Evolutionary conservation across 2,113 vertebrate species (phyloP), one percentile per base, ranked within the genome.

Genomic region (Buteo buteo): DNA sequence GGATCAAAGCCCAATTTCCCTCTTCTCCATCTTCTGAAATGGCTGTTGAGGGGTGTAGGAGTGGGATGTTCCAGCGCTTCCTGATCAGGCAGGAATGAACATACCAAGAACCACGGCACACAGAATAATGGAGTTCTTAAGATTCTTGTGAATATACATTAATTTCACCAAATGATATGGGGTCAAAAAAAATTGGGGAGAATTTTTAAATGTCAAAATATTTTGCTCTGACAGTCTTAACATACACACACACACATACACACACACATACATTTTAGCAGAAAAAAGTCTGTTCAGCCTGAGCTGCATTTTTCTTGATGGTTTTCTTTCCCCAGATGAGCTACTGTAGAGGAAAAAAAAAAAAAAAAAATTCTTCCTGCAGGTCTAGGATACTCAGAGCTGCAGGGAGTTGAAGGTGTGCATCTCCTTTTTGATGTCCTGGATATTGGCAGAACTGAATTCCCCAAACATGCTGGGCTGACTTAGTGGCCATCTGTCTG

Each of bases 401-500:
- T 52, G 40, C 58, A 57, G 36, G 78, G 87, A 80, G 31, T 4
- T 85, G 74, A 87, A 95, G 73, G 58, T 72, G 70, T 91, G 26
- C 73, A 65, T 90, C 82, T 91, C 72, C 50, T 72, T 90, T 95
- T 79, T 88, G 57, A 82, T 57, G 49, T 21, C 45, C 49, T 87
- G 54, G 58, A 36, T 91, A 62, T 50, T 86, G 86, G 61, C 86
- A 92, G 57, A 71, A 38, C 13, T 61, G 57, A 93, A 93, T 88
- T 92, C 87, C 84, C 92, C 82, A 72, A 80, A 69, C 2, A 8
- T 3, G 2, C 86, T 65, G 49, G 49, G 49, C 84, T 91, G 91
- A 24, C 40, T 91, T 42, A 85, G 91, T 49, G 42, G 58, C 94
- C 86, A 96, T 93, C 88, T 94, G 88, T 88, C n/a, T 97, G 91